phyloP scores from a whole-genome alignment of 2,797 vertebrate species.

The Perodicticus potto region DNA sequence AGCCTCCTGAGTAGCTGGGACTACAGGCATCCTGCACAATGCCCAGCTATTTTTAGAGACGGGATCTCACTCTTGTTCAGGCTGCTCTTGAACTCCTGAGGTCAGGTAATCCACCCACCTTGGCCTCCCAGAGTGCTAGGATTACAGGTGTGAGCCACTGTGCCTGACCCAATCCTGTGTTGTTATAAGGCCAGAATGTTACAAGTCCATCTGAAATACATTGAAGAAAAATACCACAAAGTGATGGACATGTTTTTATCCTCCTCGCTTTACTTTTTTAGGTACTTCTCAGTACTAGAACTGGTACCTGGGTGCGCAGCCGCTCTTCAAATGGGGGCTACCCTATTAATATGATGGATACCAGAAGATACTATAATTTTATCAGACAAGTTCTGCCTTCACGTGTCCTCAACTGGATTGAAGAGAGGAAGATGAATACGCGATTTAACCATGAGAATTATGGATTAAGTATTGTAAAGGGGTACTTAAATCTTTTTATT shows the following conservation, averaged over 20 bases:
- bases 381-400: constrained; percentile 87
- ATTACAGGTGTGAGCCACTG: too few relatives aligned
- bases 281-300: constrained; percentile 94
- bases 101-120: too few relatives aligned
- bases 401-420: constrained; percentile 85
- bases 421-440: constrained; percentile 87
- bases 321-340: constrained; percentile 89
- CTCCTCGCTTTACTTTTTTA: constrained; percentile 79
- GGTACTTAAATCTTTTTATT: constrained; percentile 86
- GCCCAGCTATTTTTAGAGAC: too few relatives aligned
- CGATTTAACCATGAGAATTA: constrained; percentile 92
- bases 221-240: not conserved
- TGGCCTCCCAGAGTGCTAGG: too few relatives aligned
- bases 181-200: constrained; percentile 19
- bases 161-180: not conserved
- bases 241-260: not conserved
- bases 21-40: too few relatives aligned
- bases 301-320: constrained; percentile 90
- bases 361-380: constrained; percentile 86
- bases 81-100: too few relatives aligned
- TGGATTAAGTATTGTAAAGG: constrained; percentile 90
- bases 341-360: constrained; percentile 88
- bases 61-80: too few relatives aligned
- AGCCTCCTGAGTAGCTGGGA: too few relatives aligned
- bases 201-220: not conserved